A percentile compares a stretch with the other conserved stretches of the same genome.
Evolutionary conservation across 2,888 invertebrate species (phyloP).

Genomic region (Neoaliturus tenellus): DNA sequence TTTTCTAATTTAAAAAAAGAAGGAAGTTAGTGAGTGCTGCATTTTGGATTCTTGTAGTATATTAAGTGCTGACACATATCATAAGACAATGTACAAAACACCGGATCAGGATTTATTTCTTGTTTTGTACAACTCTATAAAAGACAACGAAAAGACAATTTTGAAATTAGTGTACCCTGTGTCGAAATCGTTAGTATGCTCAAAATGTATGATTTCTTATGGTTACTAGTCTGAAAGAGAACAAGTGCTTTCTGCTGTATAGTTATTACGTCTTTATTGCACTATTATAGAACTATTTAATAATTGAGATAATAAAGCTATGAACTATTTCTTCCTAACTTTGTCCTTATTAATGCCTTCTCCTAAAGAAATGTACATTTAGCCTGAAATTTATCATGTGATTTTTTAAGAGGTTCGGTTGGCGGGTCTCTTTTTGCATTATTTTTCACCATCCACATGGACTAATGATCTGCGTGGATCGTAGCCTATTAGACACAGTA

Average conservation of each 20-base stretch:
- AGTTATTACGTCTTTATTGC: constrained; percentile 58
- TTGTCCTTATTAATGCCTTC: background rate
- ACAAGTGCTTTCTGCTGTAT: constrained; percentile 59
- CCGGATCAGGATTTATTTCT: background rate
- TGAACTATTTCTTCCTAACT: constrained; percentile 55
- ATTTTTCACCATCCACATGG: too few species aligned
- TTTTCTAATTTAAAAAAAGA: background rate
- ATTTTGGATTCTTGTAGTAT: constrained; percentile 25
- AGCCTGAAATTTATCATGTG: too few species aligned
- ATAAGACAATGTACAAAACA: constrained; percentile 24
- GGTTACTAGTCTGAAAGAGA: constrained; percentile 13
- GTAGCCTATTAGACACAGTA: too few species aligned
- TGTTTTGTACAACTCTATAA: constrained; percentile 3
- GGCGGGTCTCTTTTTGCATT: too few species aligned
- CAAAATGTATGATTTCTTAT: constrained; percentile 41
- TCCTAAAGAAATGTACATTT: too few species aligned
- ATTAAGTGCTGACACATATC: constrained; percentile 35
- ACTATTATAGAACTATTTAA: constrained; percentile 55
- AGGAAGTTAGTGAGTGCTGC: background rate
- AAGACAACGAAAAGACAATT: constrained; percentile 30
- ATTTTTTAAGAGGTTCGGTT: too few species aligned
- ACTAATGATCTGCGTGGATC: too few species aligned
- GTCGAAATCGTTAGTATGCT: constrained; percentile 37
- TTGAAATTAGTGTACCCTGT: constrained; percentile 49
- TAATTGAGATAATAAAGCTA: constrained; percentile 58